These are phyloP conservation scores for Drosophila lutescens DNA, from an alignment of 2,888 invertebrate genomes.

Conservation along the genomic window DNA sequence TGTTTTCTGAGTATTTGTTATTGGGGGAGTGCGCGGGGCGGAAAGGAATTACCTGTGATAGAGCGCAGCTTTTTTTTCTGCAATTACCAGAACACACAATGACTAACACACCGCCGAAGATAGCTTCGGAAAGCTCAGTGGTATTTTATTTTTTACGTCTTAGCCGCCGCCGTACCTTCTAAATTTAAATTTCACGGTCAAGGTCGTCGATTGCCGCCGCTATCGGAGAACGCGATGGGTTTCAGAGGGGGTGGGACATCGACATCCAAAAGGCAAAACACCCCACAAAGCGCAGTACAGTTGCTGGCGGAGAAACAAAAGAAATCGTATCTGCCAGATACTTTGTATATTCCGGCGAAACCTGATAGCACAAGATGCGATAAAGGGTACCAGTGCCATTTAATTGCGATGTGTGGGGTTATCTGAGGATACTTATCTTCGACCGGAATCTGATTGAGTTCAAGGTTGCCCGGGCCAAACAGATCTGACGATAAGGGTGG, in stretches of 20 bases:
- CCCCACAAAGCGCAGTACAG: slow-evolving; percentile 45
- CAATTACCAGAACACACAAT: slow-evolving; percentile 33
- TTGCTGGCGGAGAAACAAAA: slow-evolving; percentile 47
- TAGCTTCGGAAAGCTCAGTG: slow-evolving; percentile 47
- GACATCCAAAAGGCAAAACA: neutral
- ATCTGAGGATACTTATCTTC: slow-evolving; percentile 23
- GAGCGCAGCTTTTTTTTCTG: slow-evolving; percentile 24
- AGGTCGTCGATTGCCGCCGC: slow-evolving; percentile 75
- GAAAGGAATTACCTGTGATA: slow-evolving; percentile 44
- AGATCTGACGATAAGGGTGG: slow-evolving; percentile 11
- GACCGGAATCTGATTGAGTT: slow-evolving; percentile 27
- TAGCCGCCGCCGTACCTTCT: slow-evolving; percentile 66
- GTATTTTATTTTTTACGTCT: slow-evolving; percentile 69
- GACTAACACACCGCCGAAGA: slow-evolving; percentile 14
- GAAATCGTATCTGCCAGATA: slow-evolving; percentile 42
- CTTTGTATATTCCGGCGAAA: slow-evolving; percentile 25
- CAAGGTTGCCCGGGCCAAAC: slow-evolving; percentile 23
- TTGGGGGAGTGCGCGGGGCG: neutral
- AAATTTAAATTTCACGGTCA: slow-evolving; percentile 84
- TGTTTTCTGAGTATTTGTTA: neutral
- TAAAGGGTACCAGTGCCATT: slow-evolving; percentile 21
- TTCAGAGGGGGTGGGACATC: slow-evolving; percentile 2
- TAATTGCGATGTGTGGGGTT: slow-evolving; percentile 19
- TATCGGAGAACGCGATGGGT: slow-evolving; percentile 46
- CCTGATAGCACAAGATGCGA: slow-evolving; percentile 30